Evolutionary conservation across 2,113 vertebrate species (phyloP).

Genomic region (Nothocercus julius): DNA sequence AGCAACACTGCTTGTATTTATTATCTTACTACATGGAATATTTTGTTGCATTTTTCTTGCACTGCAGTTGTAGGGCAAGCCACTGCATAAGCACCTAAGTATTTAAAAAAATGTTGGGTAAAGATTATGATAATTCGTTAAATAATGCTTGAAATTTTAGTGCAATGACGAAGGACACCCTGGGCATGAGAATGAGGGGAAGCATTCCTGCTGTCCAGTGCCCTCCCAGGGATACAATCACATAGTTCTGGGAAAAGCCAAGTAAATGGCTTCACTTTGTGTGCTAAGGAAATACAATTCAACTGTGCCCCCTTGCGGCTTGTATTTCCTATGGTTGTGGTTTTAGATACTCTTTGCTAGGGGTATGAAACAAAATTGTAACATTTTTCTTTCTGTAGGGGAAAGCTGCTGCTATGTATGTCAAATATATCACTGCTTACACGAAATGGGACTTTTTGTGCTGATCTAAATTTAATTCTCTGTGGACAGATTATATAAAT

Average conservation of each 20-base stretch:
- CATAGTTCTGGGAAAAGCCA: conserved; percentile 45
- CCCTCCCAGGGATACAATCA: conserved; percentile 33
- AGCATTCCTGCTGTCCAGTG: conserved; percentile 57
- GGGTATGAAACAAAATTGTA: not conserved
- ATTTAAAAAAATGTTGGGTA: not conserved
- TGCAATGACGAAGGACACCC: not conserved
- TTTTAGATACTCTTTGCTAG: not conserved
- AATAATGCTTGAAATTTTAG: not conserved
- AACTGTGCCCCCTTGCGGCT: conserved; percentile 73
- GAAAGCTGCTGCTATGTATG: not conserved
- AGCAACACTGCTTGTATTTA: not conserved
- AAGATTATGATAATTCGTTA: not conserved
- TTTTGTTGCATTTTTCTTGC: not conserved
- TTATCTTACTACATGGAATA: not conserved
- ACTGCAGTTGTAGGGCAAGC: not conserved
- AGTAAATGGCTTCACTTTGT: conserved; percentile 29
- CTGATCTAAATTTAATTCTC: not conserved
- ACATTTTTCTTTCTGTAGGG: not conserved
- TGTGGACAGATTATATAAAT: not conserved
- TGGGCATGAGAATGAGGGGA: conserved; percentile 54
- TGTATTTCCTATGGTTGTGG: not conserved
- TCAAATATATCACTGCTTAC: not conserved
- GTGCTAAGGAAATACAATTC: conserved; percentile 44
- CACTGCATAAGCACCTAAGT: not conserved
- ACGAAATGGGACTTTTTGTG: not conserved